phyloP scores from a whole-genome alignment of 2,888 invertebrate genomes.

The Odontothrips loti region DNA sequence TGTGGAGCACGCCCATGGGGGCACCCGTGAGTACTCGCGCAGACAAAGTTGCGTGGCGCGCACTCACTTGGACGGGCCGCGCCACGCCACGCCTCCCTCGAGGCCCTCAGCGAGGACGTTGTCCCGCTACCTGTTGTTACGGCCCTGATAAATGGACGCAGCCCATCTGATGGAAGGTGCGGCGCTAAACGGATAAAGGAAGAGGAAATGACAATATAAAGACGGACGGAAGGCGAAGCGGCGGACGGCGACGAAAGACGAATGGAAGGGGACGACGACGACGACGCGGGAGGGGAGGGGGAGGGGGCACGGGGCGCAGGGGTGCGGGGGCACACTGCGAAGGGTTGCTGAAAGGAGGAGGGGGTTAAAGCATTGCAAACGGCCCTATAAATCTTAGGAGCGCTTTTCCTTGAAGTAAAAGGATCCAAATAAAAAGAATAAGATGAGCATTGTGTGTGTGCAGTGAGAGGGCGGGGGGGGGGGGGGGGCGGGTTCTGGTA shows the following conservation, averaged over 20 bases:
- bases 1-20: too few relatives aligned
- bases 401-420: conserved; percentile 17
- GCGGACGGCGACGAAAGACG: conserved; percentile 15
- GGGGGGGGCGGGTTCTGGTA: neutral
- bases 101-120: too few relatives aligned
- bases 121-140: neutral
- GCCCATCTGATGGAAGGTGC: neutral
- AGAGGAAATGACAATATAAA: too few relatives aligned
- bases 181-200: neutral
- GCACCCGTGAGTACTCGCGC: too few relatives aligned
- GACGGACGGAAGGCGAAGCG: neutral
- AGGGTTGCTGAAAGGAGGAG: neutral
- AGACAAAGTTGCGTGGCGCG: too few relatives aligned
- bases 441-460: conserved; percentile 9
- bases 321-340: neutral
- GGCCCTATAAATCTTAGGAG: conserved; percentile 20
- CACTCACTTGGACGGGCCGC: too few relatives aligned
- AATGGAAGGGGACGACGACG: neutral
- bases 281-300: neutral
- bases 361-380: conserved; percentile 15
- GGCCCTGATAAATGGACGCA: neutral
- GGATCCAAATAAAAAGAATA: conserved; percentile 27
- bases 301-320: neutral
- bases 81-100: too few relatives aligned
- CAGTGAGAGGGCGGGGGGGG: neutral